Evolutionary conservation across 2,888 invertebrate species (phyloP).

Genomic region (Eupithecia subumbrata): DNA sequence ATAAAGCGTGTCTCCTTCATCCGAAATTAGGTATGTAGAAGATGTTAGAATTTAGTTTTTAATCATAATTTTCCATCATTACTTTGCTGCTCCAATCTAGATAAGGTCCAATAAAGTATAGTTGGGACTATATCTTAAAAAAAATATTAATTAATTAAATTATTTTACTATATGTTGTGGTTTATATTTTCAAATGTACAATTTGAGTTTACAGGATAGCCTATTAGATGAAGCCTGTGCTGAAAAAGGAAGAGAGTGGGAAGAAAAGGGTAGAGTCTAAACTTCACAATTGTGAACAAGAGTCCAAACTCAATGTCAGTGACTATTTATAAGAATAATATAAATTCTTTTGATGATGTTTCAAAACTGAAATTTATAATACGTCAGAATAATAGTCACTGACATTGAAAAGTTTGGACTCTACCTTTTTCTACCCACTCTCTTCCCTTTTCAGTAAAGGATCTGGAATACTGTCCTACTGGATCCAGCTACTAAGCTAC

Average conservation of each 20-base stretch:
- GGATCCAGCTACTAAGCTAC: constrained; percentile 16
- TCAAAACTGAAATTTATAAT: background rate
- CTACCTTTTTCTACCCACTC: no score
- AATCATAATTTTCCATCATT: background rate
- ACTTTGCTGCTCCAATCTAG: background rate
- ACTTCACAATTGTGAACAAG: no score
- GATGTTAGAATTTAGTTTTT: background rate
- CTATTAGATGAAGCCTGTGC: background rate
- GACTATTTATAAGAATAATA: background rate
- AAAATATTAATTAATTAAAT: no score
- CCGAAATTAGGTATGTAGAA: background rate
- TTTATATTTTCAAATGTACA: background rate
- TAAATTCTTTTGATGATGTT: background rate
- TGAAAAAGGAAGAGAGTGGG: background rate
- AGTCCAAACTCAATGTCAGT: background rate
- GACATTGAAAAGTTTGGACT: no score
- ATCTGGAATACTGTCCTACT: background rate
- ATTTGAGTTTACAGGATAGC: background rate
- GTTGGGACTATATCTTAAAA: no score
- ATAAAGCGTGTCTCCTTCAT: background rate
- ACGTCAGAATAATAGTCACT: background rate
- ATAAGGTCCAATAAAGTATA: background rate
- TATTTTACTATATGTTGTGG: no score
- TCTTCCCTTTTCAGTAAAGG: no score
- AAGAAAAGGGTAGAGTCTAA: background rate